Evolutionary conservation across 2,113 vertebrate genomes (phyloP).

Genomic region (Cavia aperea): DNA sequence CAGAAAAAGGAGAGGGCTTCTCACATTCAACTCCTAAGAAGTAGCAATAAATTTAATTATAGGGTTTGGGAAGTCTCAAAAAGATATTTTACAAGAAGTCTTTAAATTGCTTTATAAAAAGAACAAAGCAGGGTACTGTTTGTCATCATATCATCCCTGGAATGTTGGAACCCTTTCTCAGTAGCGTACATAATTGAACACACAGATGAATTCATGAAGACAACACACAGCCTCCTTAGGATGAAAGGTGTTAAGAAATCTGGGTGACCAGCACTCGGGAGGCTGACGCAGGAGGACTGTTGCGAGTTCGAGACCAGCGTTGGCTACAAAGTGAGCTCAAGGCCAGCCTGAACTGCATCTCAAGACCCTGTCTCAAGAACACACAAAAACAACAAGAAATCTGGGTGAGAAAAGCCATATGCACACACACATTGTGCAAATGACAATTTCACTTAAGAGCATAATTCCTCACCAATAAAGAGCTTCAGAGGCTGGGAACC

Average conservation of each 20-base stretch:
- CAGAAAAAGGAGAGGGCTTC: neutral
- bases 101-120: neutral
- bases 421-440: neutral
- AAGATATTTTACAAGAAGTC: neutral
- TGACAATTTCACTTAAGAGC: conserved; percentile 51
- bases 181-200: neutral
- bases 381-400: too few relatives aligned
- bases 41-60: neutral
- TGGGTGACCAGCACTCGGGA: too few relatives aligned
- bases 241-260: neutral
- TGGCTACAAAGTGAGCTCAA: too few relatives aligned
- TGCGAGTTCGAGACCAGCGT: too few relatives aligned
- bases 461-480: conserved; percentile 17
- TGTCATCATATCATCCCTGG: neutral
- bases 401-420: neutral
- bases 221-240: too few relatives aligned
- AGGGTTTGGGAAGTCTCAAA: too few relatives aligned
- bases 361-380: too few relatives aligned
- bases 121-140: neutral
- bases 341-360: too few relatives aligned
- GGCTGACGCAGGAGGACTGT: too few relatives aligned
- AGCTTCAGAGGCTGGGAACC: neutral
- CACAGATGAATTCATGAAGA: neutral
- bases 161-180: neutral
- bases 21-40: neutral